Percentiles rank a stretch among this genome's conserved stretches.
Conservation (phyloP, 2,888 invertebrate species). For the Athalia cordata region DNA sequence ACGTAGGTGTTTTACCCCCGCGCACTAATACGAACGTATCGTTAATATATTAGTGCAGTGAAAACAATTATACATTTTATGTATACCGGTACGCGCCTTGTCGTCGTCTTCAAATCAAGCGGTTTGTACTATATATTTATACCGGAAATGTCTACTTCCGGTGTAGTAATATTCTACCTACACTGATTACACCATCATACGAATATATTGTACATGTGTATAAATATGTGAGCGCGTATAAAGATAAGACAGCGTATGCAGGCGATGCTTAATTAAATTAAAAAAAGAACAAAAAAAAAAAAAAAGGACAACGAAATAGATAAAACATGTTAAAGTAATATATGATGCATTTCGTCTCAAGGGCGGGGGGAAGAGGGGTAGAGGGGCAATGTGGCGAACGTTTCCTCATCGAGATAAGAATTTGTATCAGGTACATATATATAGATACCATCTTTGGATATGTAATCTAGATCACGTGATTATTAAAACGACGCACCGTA, state of each 20-base stretch:
- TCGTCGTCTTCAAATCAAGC: background rate
- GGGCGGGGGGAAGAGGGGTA: too few relatives aligned
- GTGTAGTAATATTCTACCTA: conserved; percentile 21
- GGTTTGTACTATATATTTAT: background rate
- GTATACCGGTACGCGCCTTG: background rate
- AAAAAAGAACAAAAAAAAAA: background rate
- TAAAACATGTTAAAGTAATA: background rate
- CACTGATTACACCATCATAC: background rate
- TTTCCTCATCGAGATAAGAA: too few relatives aligned
- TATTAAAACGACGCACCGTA: too few relatives aligned
- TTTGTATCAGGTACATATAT: too few relatives aligned
- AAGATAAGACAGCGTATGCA: too few relatives aligned
- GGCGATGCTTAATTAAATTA: background rate
- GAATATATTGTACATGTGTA: background rate
- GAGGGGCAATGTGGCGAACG: too few relatives aligned
- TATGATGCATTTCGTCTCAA: background rate
- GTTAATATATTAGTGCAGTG: too few relatives aligned
- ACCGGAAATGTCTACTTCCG: conserved; percentile 38
- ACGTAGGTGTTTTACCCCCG: too few relatives aligned
- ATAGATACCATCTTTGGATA: too few relatives aligned
- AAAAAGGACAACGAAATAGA: background rate
- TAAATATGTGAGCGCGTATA: background rate
- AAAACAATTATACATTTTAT: too few relatives aligned
- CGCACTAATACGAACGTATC: too few relatives aligned
- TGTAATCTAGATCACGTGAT: too few relatives aligned